Percentiles rank a stretch among this genome's conserved stretches.
Evolutionary conservation across 2,888 invertebrate genomes (phyloP).

Genomic region (Lepidocyrtinus sp.): DNA sequence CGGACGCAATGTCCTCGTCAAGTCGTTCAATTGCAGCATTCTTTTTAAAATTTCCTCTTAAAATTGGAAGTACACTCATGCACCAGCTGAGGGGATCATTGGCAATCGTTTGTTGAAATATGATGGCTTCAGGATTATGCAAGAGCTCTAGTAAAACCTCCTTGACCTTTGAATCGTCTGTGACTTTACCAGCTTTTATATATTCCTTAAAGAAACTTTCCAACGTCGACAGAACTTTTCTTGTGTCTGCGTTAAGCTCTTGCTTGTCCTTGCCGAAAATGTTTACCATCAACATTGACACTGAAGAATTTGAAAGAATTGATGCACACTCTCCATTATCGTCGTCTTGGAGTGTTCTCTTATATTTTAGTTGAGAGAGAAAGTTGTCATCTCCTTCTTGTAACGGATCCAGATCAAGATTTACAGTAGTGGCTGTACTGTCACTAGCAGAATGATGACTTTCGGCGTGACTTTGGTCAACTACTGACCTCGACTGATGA

Average conservation of each 20-base stretch:
- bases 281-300: slow-evolving; percentile 23
- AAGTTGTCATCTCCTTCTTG: slow-evolving; percentile 9
- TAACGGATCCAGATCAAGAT: background rate
- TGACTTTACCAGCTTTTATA: slow-evolving; percentile 9
- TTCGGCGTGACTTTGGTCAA: no score
- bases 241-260: slow-evolving; percentile 17
- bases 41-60: slow-evolving; percentile 13
- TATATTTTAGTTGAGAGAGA: slow-evolving; percentile 26
- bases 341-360: slow-evolving; percentile 29
- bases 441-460: no score
- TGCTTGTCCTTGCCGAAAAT: slow-evolving; percentile 23
- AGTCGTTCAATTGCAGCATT: slow-evolving; percentile 17
- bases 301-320: background rate
- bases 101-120: slow-evolving; percentile 18
- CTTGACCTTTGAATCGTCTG: background rate
- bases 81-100: slow-evolving; percentile 28
- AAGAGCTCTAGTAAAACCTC: slow-evolving; percentile 29
- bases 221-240: background rate
- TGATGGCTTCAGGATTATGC: slow-evolving; percentile 33
- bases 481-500: no score
- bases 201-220: slow-evolving; percentile 24
- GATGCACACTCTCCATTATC: background rate
- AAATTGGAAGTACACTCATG: background rate
- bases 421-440: background rate
- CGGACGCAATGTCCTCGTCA: slow-evolving; percentile 14